A percentile compares a stretch with the other conserved stretches of the same genome.
phyloP scores from a whole-genome alignment of 2,888 invertebrate genomes.

The Diarsia mendica region DNA sequence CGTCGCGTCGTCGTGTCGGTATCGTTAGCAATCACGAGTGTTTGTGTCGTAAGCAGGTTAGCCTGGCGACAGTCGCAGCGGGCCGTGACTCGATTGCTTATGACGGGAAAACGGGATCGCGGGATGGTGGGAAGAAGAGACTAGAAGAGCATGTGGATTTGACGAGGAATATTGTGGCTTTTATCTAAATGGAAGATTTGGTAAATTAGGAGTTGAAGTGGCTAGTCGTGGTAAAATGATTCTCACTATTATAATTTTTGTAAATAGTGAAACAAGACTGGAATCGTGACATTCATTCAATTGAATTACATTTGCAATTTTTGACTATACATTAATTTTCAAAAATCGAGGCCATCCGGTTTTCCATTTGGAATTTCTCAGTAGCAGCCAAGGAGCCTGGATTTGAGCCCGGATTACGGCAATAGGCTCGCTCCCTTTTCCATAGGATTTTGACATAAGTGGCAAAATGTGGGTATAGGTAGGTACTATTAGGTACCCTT shows the following conservation, averaged over 20 bases:
- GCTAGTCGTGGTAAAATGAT: background rate
- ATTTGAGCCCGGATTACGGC: too few species aligned
- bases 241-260: too few species aligned
- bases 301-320: background rate
- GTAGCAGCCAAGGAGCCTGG: too few species aligned
- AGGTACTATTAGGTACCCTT: too few species aligned
- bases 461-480: background rate
- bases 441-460: background rate
- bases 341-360: too few species aligned
- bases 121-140: conserved; percentile 8
- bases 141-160: conserved; percentile 19
- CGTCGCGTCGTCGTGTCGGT: conserved; percentile 73
- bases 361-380: too few species aligned
- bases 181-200: background rate
- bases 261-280: too few species aligned
- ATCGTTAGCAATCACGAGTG: conserved; percentile 81
- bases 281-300: background rate
- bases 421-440: background rate
- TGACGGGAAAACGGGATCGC: conserved; percentile 55
- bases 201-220: background rate
- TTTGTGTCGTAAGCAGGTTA: conserved; percentile 82
- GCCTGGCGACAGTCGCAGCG: conserved; percentile 69
- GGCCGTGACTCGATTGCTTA: conserved; percentile 81
- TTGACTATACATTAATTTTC: too few species aligned
- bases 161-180: background rate